A percentile compares a stretch with the other conserved stretches of the same genome.
Evolutionary conservation across 1,140 invertebrate genomes (phyloP).

Genomic region (Cecropterus lyciades): DNA sequence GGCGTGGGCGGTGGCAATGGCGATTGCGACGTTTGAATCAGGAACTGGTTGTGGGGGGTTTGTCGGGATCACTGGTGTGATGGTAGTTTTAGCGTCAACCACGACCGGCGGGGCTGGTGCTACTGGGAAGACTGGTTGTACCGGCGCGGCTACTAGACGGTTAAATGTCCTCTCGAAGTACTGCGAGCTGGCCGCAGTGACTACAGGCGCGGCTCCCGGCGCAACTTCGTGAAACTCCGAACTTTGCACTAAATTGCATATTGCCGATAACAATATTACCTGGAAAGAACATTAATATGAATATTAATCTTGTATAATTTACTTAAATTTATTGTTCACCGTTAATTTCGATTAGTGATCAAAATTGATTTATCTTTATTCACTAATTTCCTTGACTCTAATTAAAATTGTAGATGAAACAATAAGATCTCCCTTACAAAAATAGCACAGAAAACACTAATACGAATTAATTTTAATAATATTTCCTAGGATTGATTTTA

Average conservation of each 20-base stretch:
- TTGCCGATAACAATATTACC: slow-evolving; percentile 55
- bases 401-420: too few species aligned
- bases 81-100: slow-evolving; percentile 46
- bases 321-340: too few species aligned
- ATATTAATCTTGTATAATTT: too few species aligned
- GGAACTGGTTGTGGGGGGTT: slow-evolving; percentile 47
- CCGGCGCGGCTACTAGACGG: slow-evolving; percentile 71
- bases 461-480: neutral
- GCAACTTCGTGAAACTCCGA: slow-evolving; percentile 53
- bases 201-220: slow-evolving; percentile 72
- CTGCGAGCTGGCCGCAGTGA: slow-evolving; percentile 87
- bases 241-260: slow-evolving; percentile 50
- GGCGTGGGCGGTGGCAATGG: slow-evolving; percentile 71
- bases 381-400: too few species aligned
- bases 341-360: too few species aligned
- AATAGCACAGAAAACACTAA: neutral
- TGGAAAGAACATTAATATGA: slow-evolving; percentile 41
- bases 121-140: slow-evolving; percentile 55
- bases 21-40: slow-evolving; percentile 72
- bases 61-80: slow-evolving; percentile 42
- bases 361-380: too few species aligned
- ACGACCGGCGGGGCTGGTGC: slow-evolving; percentile 48
- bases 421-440: neutral
- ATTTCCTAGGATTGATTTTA: slow-evolving; percentile 17
- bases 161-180: slow-evolving; percentile 88